A percentile compares a stretch with the other conserved stretches of the same genome.
Evolutionary conservation across 2,888 invertebrate species (phyloP).

Genomic region (Drosophila setosimentum): DNA sequence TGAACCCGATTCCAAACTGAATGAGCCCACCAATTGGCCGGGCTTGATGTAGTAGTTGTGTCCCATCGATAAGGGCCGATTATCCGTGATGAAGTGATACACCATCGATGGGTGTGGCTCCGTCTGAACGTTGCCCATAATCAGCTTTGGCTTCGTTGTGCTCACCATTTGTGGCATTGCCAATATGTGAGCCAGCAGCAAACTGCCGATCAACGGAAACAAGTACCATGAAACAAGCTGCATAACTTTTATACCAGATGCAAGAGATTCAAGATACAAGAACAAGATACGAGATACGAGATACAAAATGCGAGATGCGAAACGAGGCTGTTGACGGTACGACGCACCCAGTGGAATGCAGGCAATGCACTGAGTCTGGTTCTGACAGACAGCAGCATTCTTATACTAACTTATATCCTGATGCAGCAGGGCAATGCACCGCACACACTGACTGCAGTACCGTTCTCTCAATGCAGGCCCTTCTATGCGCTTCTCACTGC

Average conservation of each 20-base stretch:
- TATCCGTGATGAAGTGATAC: conserved; percentile 76
- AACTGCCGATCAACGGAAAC: conserved; percentile 20
- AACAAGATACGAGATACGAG: neutral
- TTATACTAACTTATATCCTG: conserved; percentile 45
- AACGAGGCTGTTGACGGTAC: conserved; percentile 4
- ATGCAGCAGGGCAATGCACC: conserved; percentile 45
- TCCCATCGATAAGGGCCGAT: conserved; percentile 70
- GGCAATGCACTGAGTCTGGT: conserved; percentile 28
- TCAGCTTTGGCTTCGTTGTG: conserved; percentile 38
- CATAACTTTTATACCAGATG: conserved; percentile 30
- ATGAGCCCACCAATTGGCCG: conserved; percentile 69
- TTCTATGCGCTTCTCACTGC: conserved; percentile 47
- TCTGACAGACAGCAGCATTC: conserved; percentile 35
- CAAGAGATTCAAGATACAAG: conserved; percentile 1
- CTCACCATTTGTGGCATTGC: conserved; percentile 13
- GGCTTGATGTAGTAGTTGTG: conserved; percentile 81
- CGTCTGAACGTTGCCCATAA: conserved; percentile 29
- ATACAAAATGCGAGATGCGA: neutral
- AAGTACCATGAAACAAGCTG: conserved; percentile 22
- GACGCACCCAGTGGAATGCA: conserved; percentile 27
- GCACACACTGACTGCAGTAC: conserved; percentile 6
- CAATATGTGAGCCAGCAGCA: conserved; percentile 20
- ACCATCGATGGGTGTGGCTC: conserved; percentile 41
- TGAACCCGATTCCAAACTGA: conserved; percentile 60
- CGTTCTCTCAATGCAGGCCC: conserved; percentile 18